Base-by-base conservation (phyloP, 2,113 vertebrate species). In the Leucopsar rothschildi region DNA sequence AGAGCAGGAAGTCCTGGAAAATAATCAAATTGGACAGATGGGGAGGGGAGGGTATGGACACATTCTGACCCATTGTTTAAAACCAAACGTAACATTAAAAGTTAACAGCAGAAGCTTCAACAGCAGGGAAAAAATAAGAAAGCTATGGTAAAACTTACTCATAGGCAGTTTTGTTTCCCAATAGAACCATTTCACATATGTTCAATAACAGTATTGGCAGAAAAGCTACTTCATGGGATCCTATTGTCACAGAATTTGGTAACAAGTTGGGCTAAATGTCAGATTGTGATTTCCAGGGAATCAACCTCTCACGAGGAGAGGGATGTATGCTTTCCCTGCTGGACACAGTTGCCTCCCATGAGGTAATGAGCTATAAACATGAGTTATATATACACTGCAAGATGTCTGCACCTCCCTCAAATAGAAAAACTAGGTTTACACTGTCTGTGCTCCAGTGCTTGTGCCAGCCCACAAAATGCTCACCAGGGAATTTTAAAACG, bases 401-500 rank as follows among this genome's bases (percentile, higher is more conserved):
- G 42, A 93, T 83, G 60, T 94, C 92, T 81, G 49, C 76, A 86
- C 72, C 92, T 90, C 75, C 78, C 91, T 31, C 64, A 88, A 93
- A 95, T 31, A 91, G 75, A 80, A 93, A 5, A 92, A 63, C 75
- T 59, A 85, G 52, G 68, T 73, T 91, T 88, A 47, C n/a, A 37
- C 33, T 52, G 87, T 59, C 59, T 6, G 1, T 70, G 55, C 44
- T 83, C 39, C 42, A 77, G 47, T 31, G 42, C 49, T 80, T 86
- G 47, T 81, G 87, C 84, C 87, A 97, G 82, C 40, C 90, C 47
- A 0, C 87, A 80, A 70, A 92, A 88, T 56, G 28, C 42, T 92
- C 88, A 37, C 72, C 69, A 66, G 92, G 86, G 94, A 93, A 92
- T 94, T 97, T 81, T 63, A 86, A 92, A 95, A 96, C 60, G 91